A percentile compares a stretch with the other conserved stretches of the same genome.
Conservation (phyloP, 2,888 invertebrate genomes). For the Schizotus pectinicornis region DNA sequence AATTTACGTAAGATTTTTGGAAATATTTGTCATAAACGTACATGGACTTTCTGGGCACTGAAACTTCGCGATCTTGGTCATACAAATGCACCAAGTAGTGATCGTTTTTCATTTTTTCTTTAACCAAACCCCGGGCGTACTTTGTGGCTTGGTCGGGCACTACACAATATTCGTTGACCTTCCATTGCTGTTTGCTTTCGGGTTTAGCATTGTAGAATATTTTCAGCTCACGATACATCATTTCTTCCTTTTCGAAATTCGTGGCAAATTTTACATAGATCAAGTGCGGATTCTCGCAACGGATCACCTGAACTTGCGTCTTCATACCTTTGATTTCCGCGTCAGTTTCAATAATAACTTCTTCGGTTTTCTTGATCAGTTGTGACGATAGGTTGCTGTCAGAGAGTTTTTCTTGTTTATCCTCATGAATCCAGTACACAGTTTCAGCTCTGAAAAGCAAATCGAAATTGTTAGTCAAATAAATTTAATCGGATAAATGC, state of each 20-base stretch:
- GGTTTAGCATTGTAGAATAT: constrained; percentile 35
- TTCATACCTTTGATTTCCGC: constrained; percentile 28
- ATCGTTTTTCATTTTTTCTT: constrained; percentile 39
- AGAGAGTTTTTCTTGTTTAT: constrained; percentile 33
- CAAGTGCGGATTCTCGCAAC: constrained; percentile 45
- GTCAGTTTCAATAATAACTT: constrained; percentile 36
- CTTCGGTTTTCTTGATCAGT: constrained; percentile 38
- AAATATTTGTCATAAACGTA: constrained; percentile 55
- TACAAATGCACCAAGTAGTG: constrained; percentile 66
- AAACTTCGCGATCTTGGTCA: constrained; percentile 68
- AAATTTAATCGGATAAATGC: too few relatives aligned
- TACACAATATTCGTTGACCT: constrained; percentile 55
- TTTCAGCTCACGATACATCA: constrained; percentile 41
- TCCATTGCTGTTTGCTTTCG: constrained; percentile 30
- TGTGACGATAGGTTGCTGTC: constrained; percentile 31
- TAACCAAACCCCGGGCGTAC: constrained; percentile 70
- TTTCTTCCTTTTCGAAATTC: constrained; percentile 33
- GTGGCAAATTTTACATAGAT: constrained; percentile 57
- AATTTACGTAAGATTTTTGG: constrained; percentile 60
- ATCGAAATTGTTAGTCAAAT: too few relatives aligned
- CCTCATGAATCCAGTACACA: constrained; percentile 57
- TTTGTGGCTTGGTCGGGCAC: constrained; percentile 59
- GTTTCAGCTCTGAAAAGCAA: constrained; percentile 47
- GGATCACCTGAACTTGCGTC: constrained; percentile 43
- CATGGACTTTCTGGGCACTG: constrained; percentile 58